These are phyloP conservation scores for Myathropa florea DNA, from an alignment of 2,888 invertebrate genomes.

Conservation along the genomic window DNA sequence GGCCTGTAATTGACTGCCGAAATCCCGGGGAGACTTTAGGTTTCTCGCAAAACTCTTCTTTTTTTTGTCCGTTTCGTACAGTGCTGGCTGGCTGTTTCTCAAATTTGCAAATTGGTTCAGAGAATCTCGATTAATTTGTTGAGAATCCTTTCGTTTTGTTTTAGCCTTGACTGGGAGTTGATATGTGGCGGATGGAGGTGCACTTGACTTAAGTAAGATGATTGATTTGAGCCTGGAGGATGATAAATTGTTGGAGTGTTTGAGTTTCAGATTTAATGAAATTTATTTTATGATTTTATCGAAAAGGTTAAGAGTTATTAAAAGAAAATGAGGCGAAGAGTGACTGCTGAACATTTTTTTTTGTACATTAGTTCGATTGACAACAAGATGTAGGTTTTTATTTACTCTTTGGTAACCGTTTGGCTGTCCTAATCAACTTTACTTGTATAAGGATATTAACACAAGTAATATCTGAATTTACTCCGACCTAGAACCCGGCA, in stretches of 20 bases:
- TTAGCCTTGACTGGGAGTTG: not conserved
- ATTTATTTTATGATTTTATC: not conserved
- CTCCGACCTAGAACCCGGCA: not conserved
- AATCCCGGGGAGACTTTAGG: constrained; percentile 39
- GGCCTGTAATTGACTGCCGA: constrained; percentile 61
- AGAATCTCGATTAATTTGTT: constrained; percentile 54
- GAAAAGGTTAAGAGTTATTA: not conserved
- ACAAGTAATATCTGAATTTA: not conserved
- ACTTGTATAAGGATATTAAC: no score
- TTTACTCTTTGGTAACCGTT: no score
- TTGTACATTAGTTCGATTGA: not conserved
- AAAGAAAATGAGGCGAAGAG: not conserved
- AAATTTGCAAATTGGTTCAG: constrained; percentile 64
- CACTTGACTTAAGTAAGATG: constrained; percentile 28
- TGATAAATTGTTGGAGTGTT: constrained; percentile 11
- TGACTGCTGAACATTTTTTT: not conserved
- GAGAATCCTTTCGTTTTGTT: not conserved
- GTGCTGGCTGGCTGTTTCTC: not conserved
- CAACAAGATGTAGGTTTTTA: not conserved
- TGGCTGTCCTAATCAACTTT: no score
- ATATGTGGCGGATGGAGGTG: constrained; percentile 15
- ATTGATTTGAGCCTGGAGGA: constrained; percentile 49
- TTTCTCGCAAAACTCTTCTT: not conserved
- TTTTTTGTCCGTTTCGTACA: not conserved
- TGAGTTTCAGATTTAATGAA: not conserved